Conservation (phyloP, 2,113 vertebrate species). For the Chlorodrepanis virens region DNA sequence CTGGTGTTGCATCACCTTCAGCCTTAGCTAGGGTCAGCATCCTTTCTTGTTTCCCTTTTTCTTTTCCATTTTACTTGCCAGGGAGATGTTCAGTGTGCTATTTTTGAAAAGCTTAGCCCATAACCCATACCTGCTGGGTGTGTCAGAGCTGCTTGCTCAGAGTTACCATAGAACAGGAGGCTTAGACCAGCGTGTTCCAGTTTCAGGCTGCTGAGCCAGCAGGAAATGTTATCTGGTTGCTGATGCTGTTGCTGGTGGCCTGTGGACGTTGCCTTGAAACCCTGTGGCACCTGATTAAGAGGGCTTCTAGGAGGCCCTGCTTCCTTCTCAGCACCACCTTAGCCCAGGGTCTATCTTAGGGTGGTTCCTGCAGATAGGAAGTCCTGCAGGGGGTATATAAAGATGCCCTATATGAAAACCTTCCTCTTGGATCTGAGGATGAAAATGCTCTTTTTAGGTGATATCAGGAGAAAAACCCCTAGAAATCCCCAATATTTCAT, state of each 20-base stretch:
- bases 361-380: not conserved
- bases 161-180: not conserved
- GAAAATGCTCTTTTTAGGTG: not conserved
- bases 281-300: not conserved
- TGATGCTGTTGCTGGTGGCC: not conserved
- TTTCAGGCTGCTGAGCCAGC: not conserved
- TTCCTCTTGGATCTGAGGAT: not conserved
- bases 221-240: not conserved
- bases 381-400: not conserved
- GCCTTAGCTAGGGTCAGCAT: not conserved
- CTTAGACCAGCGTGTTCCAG: not conserved
- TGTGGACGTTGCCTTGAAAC: not conserved
- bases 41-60: not conserved
- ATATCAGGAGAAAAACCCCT: accelerated
- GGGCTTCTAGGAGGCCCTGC: not conserved
- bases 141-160: not conserved
- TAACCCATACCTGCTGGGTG: not conserved
- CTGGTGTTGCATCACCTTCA: not conserved
- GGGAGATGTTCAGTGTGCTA: not conserved
- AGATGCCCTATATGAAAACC: not conserved
- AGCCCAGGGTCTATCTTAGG: not conserved
- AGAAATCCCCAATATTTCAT: accelerated
- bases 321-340: not conserved
- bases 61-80: not conserved
- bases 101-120: not conserved